Evolutionary conservation across 1,140 invertebrate genomes (phyloP).

Genomic region (Heliconius hewitsoni): DNA sequence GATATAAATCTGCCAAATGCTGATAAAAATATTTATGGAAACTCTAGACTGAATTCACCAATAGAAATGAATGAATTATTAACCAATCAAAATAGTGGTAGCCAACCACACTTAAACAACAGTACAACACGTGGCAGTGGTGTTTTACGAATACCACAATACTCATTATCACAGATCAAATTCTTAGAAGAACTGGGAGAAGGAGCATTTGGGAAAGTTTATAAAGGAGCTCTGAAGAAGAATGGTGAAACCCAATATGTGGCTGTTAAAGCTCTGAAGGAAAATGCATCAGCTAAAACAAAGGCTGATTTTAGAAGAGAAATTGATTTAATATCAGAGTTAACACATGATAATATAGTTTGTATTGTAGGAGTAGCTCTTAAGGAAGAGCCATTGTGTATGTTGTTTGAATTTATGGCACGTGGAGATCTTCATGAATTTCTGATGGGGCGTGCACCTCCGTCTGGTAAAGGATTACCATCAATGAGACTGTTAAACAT

Average conservation of each 20-base stretch:
- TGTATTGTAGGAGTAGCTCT: slow-evolving; percentile 96
- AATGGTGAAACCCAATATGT: slow-evolving; percentile 88
- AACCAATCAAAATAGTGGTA: slow-evolving; percentile 80
- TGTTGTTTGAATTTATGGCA: slow-evolving; percentile 98
- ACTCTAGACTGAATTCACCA: slow-evolving; percentile 84
- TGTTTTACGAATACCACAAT: slow-evolving; percentile 86
- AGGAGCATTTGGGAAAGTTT: slow-evolving; percentile 97
- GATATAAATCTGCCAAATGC: slow-evolving; percentile 85
- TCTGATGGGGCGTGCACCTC: slow-evolving; percentile 93
- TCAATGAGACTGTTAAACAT: slow-evolving; percentile 86
- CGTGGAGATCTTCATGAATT: slow-evolving; percentile 98
- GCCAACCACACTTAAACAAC: slow-evolving; percentile 79
- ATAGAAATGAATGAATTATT: slow-evolving; percentile 91
- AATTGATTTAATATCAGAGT: slow-evolving; percentile 95
- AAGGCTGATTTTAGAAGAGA: slow-evolving; percentile 94
- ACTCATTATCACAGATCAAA: slow-evolving; percentile 89
- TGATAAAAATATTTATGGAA: slow-evolving; percentile 91
- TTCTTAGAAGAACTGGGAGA: slow-evolving; percentile 97
- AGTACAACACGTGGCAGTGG: slow-evolving; percentile 81
- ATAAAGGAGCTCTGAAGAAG: slow-evolving; percentile 93
- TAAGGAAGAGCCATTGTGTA: slow-evolving; percentile 95
- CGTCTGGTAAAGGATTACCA: slow-evolving; percentile 84
- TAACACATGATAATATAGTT: slow-evolving; percentile 97
- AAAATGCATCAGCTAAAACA: slow-evolving; percentile 94
- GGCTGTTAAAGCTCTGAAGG: slow-evolving; percentile 96